Percentiles rank a stretch among this genome's conserved stretches.
Evolutionary conservation across 2,888 invertebrate genomes (phyloP).

Genomic region (Ischnura elegans): DNA sequence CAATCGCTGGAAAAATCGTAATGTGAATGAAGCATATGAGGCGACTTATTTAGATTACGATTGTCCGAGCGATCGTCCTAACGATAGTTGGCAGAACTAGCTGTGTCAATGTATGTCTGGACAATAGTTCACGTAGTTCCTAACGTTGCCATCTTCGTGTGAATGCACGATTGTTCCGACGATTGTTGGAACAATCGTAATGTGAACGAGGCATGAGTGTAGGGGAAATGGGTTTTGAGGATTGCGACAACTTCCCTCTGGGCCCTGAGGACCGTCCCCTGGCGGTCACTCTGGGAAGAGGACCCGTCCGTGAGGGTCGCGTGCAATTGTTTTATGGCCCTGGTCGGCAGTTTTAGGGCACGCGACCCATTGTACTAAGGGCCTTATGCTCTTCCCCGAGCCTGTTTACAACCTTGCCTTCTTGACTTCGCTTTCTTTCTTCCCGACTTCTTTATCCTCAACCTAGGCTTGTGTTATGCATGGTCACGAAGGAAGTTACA

Average conservation of each 20-base stretch:
- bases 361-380: background rate
- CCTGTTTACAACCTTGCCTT: background rate
- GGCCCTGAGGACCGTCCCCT: background rate
- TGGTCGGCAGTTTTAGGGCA: background rate
- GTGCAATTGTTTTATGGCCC: constrained; percentile 6
- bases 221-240: no score
- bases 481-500: background rate
- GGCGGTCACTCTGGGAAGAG: background rate
- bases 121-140: no score
- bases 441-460: background rate
- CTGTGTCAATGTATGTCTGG: no score
- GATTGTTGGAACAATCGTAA: no score
- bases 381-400: background rate
- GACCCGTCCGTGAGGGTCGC: background rate
- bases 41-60: no score
- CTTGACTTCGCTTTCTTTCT: background rate
- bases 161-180: no score
- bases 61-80: no score
- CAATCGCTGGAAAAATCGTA: no score
- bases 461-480: background rate
- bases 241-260: background rate
- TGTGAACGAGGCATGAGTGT: background rate
- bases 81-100: no score
- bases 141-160: no score
- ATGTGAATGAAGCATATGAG: no score